Evolutionary conservation across 2,113 vertebrate species (phyloP).

Genomic region (Colius striatus): DNA sequence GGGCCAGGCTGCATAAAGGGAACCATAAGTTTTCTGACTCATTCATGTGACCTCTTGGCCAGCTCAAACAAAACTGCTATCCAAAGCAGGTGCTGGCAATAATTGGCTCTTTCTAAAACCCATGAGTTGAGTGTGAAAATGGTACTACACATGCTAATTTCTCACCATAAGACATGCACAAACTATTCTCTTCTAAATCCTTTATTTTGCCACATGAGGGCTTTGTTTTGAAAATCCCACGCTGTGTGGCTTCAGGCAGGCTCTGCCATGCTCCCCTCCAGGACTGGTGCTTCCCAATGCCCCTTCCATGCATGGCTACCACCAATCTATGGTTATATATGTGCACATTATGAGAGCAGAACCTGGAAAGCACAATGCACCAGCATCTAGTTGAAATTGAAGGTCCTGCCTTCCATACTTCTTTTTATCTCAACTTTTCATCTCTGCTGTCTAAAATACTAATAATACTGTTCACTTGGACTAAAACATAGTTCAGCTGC

Average conservation of each 20-base stretch:
- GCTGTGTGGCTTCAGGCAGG: constrained; percentile 12
- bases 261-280: background rate
- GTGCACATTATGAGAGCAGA: background rate
- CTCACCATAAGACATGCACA: constrained; percentile 29
- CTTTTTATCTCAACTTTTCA: background rate
- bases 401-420: background rate
- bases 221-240: constrained; percentile 62
- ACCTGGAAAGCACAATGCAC: background rate
- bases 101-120: constrained; percentile 43
- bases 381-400: background rate
- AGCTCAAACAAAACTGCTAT: constrained; percentile 37
- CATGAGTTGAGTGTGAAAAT: constrained; percentile 32
- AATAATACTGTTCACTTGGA: background rate
- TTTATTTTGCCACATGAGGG: constrained; percentile 56
- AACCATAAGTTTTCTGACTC: constrained; percentile 1
- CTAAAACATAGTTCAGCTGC: background rate
- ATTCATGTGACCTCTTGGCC: constrained; percentile 2
- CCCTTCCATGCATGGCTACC: background rate
- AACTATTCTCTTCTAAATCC: constrained; percentile 22
- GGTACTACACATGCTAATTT: constrained; percentile 63
- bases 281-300: background rate
- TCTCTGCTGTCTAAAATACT: background rate
- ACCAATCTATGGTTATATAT: background rate
- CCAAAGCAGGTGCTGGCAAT: constrained; percentile 55
- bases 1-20: background rate